phyloP scores from a whole-genome alignment of 2,888 invertebrate genomes.

The Watsonalla binaria region DNA sequence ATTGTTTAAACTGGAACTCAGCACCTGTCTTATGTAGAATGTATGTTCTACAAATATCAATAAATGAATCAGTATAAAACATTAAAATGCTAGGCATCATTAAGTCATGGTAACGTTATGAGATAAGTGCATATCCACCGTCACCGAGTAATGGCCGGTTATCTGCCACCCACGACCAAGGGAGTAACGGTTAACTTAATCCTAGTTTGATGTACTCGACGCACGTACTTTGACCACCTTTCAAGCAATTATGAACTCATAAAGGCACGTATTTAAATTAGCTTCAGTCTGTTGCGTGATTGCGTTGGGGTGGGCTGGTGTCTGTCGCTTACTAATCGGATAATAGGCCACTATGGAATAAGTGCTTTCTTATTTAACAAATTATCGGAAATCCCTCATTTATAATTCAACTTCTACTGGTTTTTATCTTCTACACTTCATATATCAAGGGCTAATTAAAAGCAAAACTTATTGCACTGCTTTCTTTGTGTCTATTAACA shows the following conservation, averaged over 20 bases:
- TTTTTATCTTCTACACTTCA: no score
- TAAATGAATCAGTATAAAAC: not conserved
- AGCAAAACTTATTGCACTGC: no score
- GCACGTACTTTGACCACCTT: not conserved
- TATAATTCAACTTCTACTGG: no score
- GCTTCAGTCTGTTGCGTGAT: not conserved
- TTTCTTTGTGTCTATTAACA: no score
- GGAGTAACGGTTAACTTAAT: not conserved
- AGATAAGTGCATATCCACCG: not conserved
- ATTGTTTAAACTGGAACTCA: no score
- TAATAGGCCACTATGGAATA: not conserved
- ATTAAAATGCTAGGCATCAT: not conserved
- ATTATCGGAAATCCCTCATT: no score
- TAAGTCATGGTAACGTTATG: conserved; percentile 1
- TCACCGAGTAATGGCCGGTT: not conserved
- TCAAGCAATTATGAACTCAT: not conserved
- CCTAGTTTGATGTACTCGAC: not conserved
- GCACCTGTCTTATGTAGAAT: not conserved
- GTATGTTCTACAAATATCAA: not conserved
- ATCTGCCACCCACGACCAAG: not conserved
- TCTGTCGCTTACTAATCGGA: not conserved
- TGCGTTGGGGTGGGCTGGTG: not conserved
- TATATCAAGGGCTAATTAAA: no score
- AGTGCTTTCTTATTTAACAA: not conserved
- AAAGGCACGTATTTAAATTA: not conserved